Base-by-base conservation (phyloP, 2,888 invertebrate species). In the Pterostichus madidus region DNA sequence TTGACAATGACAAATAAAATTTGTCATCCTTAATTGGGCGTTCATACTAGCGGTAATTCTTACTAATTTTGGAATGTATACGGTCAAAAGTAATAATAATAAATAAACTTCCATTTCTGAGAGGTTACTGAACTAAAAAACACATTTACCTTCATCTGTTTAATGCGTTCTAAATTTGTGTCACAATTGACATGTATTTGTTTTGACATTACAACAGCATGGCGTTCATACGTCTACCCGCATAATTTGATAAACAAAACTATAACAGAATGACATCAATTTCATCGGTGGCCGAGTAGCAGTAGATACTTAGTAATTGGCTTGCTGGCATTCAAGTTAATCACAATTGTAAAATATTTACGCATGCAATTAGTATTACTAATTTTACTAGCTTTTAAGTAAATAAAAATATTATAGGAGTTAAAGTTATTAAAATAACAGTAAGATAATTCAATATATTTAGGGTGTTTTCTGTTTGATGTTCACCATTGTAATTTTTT, bases 121-220 rank as follows among this genome's bases (percentile, higher is more conserved):
- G 39, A 71, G 68, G 68, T 71, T 71, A 71, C 7, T 15, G 68
- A 71, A 44, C 68, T 71, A 64, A 44, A 39, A 44, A 44, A 7
- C 39, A 39, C 39, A 44, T 44, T 71, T 71, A 71, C 44, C 68
- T 71, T 71, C 68, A 71, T 71, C 68, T 71, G 68, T 44, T 71
- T 44, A 71, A 71, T 39, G 64, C 49, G 79, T 15, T 49, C 44
- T 49, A 79, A 79, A 79, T 79, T 79, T 46, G 46, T 44, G 49
- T 64, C 79, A 79, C 64, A 61, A 78, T 39, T 78, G 61, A 78
- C 64, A 79, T 31, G 61, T 59, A 79, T 79, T 79, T 79, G 64
- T 79, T 79, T 79, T 79, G 64, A 79, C 46, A 64, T 13, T 44
- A 39, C 32, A 68, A 35, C 35, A 13, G 39, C n/a, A n/a, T n/a